Base-by-base conservation (phyloP, 2,888 invertebrate genomes). In the Diaphora mendica region DNA sequence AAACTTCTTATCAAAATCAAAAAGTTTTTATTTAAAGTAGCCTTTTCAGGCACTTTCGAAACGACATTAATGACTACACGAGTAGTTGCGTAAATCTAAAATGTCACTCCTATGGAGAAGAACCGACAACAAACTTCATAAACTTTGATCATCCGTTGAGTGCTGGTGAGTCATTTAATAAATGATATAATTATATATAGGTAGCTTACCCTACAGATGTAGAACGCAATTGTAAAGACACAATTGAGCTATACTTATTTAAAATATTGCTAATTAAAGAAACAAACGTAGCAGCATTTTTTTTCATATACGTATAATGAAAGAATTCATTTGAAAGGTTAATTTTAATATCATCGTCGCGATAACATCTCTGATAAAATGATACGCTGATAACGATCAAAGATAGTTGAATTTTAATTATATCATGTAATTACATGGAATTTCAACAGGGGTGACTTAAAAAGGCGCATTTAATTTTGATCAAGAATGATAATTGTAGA, bases 361-460 rank as follows among this genome's bases (percentile, higher is more conserved):
- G 62, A 62, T 62, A 62, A 62, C 62, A 62, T 62, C 62, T 62
- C 30, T 15, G 62, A 62, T 62, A 62, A 62, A 62, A 62, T 30
- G 15, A 62, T 62, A 62, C 15, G 17, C 30, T 62, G 62, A 62
- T 62, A 30, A 30, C 7, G 30, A 62, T 62, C 62, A 11, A 30
- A 62, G 5, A 62, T 62, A 62, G 62, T 62, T 62, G 30, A 30
- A 15, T 30, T 17, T 17, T 62, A 62, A 62, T 62, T 62, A 17
- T 30, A 62, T 17, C 17, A 62, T 62, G 30, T 30, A 62, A 62
- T 62, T 62, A 62, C 62, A 30, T 30, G 17, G 30, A 62, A 62
- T 62, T 30, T 62, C 30, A 62, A 15, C 9, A 26, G 30, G 62
- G 30, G 7, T 30, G 30, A 15, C 62, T 62, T 62, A 30, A 62